phyloP scores from a whole-genome alignment of 2,113 vertebrate genomes.

The Epinephelus fuscoguttatus region DNA sequence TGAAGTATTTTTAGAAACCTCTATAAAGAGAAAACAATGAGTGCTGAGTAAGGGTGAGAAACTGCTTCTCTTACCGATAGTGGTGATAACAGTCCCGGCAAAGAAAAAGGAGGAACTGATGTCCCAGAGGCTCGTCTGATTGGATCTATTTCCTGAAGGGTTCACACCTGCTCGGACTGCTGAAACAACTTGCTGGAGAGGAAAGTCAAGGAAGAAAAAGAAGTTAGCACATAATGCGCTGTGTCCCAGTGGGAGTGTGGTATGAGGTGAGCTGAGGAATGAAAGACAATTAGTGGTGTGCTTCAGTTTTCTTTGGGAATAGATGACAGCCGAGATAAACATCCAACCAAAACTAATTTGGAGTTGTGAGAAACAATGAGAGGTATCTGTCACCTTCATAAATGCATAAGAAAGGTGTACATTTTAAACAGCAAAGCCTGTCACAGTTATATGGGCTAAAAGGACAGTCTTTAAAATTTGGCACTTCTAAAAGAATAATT shows the following conservation, averaged over 20 bases:
- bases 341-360: conserved; percentile 36
- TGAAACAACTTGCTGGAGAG: conserved; percentile 93
- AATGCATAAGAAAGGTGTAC: neutral
- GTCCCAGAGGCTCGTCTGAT: conserved; percentile 98
- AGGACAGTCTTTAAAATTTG: neutral
- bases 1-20: neutral
- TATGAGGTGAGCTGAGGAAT: conserved; percentile 8
- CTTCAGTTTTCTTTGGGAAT: conserved; percentile 21
- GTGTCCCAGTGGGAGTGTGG: conserved; percentile 11
- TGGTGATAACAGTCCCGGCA: conserved; percentile 99
- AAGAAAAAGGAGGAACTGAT: conserved; percentile 99
- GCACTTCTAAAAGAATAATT: neutral
- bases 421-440: neutral
- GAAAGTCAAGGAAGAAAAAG: neutral
- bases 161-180: conserved; percentile 96
- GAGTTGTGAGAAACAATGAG: conserved; percentile 14
- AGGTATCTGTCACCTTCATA: conserved; percentile 1
- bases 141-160: conserved; percentile 92
- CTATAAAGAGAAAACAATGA: neutral
- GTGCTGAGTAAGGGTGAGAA: neutral
- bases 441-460: neutral
- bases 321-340: conserved; percentile 19
- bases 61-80: conserved; percentile 91
- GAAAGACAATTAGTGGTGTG: neutral
- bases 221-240: conserved; percentile 2